Conservation (phyloP, 2,113 vertebrate species). For the Ochotona curzoniae region DNA sequence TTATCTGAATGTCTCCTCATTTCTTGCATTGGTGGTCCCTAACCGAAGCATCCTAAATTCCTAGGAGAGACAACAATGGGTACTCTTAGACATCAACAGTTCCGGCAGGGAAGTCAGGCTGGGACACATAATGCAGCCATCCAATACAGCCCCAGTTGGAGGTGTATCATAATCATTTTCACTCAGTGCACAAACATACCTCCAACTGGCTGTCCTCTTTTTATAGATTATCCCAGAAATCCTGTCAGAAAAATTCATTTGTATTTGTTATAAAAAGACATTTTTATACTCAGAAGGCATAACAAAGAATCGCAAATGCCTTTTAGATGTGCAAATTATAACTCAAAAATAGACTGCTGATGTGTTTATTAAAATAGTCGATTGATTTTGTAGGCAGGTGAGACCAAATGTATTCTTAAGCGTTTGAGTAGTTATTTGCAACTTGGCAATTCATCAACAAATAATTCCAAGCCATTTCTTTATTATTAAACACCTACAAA, state of each 20-base stretch:
- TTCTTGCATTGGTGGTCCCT: neutral
- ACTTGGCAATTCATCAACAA: conserved; percentile 44
- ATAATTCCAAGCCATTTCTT: neutral
- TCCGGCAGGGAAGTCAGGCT: neutral
- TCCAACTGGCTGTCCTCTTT: neutral
- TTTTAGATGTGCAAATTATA: conserved; percentile 63
- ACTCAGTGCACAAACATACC: neutral
- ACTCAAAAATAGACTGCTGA: conserved; percentile 27
- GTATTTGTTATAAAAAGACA: conserved; percentile 32
- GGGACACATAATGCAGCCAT: neutral
- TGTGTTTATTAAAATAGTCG: conserved; percentile 61
- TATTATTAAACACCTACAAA: neutral
- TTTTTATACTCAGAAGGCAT: conserved; percentile 48
- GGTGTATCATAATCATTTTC: no score
- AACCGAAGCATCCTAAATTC: neutral
- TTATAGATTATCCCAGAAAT: conserved; percentile 39
- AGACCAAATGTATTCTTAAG: conserved; percentile 50
- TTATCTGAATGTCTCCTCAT: neutral
- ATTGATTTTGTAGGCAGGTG: conserved; percentile 32
- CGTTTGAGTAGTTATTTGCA: conserved; percentile 26
- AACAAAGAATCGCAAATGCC: conserved; percentile 60
- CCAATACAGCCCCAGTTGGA: no score
- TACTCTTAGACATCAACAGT: neutral
- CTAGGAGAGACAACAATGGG: neutral
- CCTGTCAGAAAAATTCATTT: conserved; percentile 50